Conservation (phyloP, 2,113 vertebrate species). For the Phaethon lepturus region DNA sequence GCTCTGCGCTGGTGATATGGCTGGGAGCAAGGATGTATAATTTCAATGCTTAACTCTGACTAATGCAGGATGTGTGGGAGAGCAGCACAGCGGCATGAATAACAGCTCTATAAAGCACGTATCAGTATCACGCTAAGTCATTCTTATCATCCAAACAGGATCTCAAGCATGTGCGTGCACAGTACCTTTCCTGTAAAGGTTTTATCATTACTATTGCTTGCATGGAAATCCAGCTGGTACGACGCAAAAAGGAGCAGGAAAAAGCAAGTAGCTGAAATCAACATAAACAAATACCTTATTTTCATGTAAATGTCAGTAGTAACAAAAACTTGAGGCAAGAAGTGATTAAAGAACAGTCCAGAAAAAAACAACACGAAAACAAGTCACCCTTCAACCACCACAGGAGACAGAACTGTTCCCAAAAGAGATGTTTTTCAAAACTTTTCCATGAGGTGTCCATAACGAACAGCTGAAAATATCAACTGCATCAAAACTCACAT, state of each 20-base stretch:
- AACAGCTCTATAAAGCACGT: not conserved
- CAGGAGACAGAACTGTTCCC: not conserved
- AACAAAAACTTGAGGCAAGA: constrained; percentile 33
- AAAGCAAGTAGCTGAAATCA: not conserved
- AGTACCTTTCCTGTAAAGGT: not conserved
- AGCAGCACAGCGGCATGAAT: constrained; percentile 7
- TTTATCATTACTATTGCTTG: not conserved
- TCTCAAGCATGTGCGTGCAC: not conserved
- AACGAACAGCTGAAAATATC: constrained; percentile 17
- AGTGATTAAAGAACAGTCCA: constrained; percentile 22
- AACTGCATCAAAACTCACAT: constrained; percentile 20
- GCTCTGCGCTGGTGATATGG: not conserved
- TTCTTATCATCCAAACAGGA: constrained; percentile 56
- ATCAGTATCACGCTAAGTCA: not conserved
- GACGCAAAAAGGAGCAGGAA: not conserved
- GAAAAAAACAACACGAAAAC: not conserved
- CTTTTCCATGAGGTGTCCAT: constrained; percentile 39
- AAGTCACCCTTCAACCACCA: constrained; percentile 20
- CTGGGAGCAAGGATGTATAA: not conserved
- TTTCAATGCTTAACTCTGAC: constrained; percentile 1
- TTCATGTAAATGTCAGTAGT: constrained; percentile 36
- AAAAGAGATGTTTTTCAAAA: constrained; percentile 57
- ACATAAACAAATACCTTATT: constrained; percentile 7
- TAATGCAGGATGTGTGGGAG: constrained; percentile 63
- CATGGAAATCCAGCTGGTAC: not conserved